phyloP scores from a whole-genome alignment of 2,113 vertebrate genomes.

The Pan paniscus region DNA sequence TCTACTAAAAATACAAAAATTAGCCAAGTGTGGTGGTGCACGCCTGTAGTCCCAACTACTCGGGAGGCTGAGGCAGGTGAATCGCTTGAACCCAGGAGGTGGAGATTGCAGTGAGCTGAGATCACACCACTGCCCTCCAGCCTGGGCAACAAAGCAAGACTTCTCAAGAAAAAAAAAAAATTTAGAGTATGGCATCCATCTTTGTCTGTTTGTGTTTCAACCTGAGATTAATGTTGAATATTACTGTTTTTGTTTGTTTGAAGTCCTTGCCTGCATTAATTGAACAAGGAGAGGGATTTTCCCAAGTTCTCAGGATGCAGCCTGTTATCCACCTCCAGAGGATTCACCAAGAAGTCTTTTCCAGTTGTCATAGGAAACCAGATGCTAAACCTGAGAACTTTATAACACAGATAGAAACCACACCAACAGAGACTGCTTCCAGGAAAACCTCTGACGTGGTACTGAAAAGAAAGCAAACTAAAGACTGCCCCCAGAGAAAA shows the following conservation, averaged over 20 bases:
- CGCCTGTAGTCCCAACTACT: too few relatives aligned
- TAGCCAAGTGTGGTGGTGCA: too few relatives aligned
- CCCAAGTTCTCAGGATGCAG: constrained; percentile 85
- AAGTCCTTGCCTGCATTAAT: constrained; percentile 89
- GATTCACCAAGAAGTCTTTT: constrained; percentile 85
- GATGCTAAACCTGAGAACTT: constrained; percentile 52
- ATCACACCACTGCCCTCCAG: too few relatives aligned
- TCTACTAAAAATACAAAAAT: too few relatives aligned
- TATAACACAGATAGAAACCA: constrained; percentile 75
- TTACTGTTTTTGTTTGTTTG: constrained; percentile 68
- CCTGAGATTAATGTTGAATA: not conserved
- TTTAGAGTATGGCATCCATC: not conserved
- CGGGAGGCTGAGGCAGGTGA: too few relatives aligned
- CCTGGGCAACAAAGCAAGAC: too few relatives aligned
- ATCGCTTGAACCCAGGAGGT: too few relatives aligned
- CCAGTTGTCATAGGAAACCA: constrained; percentile 51
- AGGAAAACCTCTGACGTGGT: constrained; percentile 59
- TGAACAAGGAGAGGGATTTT: constrained; percentile 90
- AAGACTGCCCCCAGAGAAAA: constrained; percentile 59
- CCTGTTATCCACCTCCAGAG: constrained; percentile 84
- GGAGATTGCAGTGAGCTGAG: too few relatives aligned
- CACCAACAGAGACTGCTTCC: constrained; percentile 68
- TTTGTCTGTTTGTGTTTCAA: not conserved
- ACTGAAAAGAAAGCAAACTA: constrained; percentile 73
- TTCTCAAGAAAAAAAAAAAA: too few relatives aligned